Evolutionary conservation across 2,113 vertebrate genomes (phyloP), one percentile per base, ranked within the genome.

Genomic region (Oreamnos americanus): DNA sequence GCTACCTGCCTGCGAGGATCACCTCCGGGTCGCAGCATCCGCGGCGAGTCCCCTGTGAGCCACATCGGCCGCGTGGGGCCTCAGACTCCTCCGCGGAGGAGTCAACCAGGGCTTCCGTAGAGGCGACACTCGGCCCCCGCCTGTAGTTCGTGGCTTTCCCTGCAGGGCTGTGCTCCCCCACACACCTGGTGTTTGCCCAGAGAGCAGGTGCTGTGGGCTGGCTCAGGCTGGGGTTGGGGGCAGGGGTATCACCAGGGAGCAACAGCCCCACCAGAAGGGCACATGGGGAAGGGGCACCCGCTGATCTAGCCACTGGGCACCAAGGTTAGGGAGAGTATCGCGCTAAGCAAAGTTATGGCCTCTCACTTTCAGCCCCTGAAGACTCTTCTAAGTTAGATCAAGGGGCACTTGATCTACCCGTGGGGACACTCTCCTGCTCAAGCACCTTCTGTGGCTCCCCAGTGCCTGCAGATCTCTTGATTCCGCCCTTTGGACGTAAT

Each of bases 111-210:
- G 6, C 92, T 96, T 98, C 91, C 90, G 62, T 26, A 30, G 64
- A 64, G 86, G 95, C 62, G 90, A 78, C 96, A 78, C 82, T 78
- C 36, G 17, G 28, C 26, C 92, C 82, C 62, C 90, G 90, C 49
- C 90, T 62, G 43, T 23, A 51, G 91, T 30, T 71, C 2, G 79
- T 39, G 90, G 95, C 92, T 96, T 93, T 93, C 93, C 90, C 53
- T 45, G 87, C 57, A 45, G 33, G 43, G 78, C 79, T 88, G 79
- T 45, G 45, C 78, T 47, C 79, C 51, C 33, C 49, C 92, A 53
- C 25, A 21, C 49, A 55, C 64, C 97, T 94, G 76, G 30, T 28
- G 82, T 86, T 89, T 86, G 58, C 57, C 57, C 12, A 14, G 47
- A 58, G 83, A 83, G 26, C 88, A 67, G 76, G 76, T 67, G 62